phyloP scores from a whole-genome alignment of 2,113 vertebrate species.

The Pimephales promelas region DNA sequence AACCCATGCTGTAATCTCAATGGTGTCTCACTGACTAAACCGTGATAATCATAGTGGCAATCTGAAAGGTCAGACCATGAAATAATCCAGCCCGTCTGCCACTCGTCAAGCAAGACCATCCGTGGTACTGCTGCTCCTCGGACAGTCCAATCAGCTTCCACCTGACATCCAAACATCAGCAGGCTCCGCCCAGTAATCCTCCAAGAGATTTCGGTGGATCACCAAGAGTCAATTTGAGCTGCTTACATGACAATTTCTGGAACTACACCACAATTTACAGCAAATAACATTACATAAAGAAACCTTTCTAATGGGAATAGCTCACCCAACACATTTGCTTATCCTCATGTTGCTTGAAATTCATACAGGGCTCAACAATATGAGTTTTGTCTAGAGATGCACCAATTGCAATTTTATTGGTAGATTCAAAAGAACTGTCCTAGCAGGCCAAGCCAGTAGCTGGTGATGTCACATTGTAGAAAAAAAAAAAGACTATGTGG shows the following conservation, averaged over 20 bases:
- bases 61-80: constrained; percentile 59
- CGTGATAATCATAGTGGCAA: constrained; percentile 70
- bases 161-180: constrained; percentile 44
- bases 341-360: not conserved
- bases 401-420: too few species aligned
- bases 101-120: constrained; percentile 42
- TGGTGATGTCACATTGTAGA: too few species aligned
- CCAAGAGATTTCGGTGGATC: constrained; percentile 9
- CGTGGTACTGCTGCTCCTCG: not conserved
- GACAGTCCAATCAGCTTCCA: not conserved
- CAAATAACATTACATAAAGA: not conserved
- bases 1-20: constrained; percentile 52
- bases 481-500: too few species aligned
- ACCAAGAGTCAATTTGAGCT: not conserved
- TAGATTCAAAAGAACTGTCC: too few species aligned
- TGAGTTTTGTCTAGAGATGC: not conserved
- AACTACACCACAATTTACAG: not conserved
- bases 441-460: too few species aligned
- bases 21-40: constrained; percentile 60
- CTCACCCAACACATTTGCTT: not conserved
- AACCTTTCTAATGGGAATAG: not conserved
- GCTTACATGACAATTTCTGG: constrained; percentile 8
- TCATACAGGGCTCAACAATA: not conserved
- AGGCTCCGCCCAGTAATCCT: not conserved
- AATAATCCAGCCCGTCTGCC: constrained; percentile 69